Conservation (phyloP, 2,888 invertebrate genomes). For the Notodonta dromedarius region DNA sequence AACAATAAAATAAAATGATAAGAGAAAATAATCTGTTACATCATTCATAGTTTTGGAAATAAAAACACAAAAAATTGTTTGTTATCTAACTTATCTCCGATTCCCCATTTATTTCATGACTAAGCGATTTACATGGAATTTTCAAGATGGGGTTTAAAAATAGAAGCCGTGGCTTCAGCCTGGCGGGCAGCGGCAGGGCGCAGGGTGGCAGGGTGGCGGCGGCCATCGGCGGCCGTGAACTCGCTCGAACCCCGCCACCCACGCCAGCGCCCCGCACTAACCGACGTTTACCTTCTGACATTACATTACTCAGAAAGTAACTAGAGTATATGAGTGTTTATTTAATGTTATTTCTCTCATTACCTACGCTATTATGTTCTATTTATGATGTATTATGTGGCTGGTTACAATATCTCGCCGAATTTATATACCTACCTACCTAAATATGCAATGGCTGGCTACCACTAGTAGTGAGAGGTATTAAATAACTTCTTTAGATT, state of each 20-base stretch:
- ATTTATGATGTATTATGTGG: too few relatives aligned
- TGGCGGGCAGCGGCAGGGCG: slow-evolving; percentile 39
- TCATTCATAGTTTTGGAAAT: too few relatives aligned
- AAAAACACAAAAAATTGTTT: too few relatives aligned
- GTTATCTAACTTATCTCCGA: too few relatives aligned
- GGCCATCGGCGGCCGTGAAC: slow-evolving; percentile 71
- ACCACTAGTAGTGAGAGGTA: too few relatives aligned
- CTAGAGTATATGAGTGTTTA: slow-evolving; percentile 13
- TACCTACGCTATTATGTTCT: too few relatives aligned
- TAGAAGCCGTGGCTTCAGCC: slow-evolving; percentile 48
- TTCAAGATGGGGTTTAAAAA: slow-evolving; percentile 56
- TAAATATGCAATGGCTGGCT: too few relatives aligned
- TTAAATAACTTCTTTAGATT: too few relatives aligned
- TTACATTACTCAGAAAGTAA: slow-evolving; percentile 22
- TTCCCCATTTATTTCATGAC: slow-evolving; percentile 1
- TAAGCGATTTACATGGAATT: neutral
- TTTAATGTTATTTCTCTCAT: neutral
- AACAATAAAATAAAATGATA: too few relatives aligned
- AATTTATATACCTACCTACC: too few relatives aligned
- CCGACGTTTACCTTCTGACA: slow-evolving; percentile 38
- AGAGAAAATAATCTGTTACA: too few relatives aligned
- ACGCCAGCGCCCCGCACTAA: slow-evolving; percentile 37
- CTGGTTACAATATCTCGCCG: too few relatives aligned
- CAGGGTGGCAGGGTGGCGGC: slow-evolving; percentile 34
- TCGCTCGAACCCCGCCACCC: slow-evolving; percentile 64